These are phyloP conservation scores for Megalopta genalis DNA, from an alignment of 1,140 invertebrate genomes.

Conservation along the genomic window DNA sequence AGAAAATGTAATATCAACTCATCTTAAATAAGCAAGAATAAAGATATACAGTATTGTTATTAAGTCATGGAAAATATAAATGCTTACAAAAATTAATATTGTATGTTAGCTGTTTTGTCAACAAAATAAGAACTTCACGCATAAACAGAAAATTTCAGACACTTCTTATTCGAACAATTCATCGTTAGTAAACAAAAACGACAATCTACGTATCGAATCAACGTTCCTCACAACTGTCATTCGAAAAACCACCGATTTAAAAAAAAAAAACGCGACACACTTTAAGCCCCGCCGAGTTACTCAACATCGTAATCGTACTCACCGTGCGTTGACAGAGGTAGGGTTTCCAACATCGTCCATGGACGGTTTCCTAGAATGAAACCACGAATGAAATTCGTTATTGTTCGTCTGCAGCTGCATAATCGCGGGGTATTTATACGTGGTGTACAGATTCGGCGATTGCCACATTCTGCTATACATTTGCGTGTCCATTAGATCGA, in stretches of 20 bases:
- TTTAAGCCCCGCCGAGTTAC: not conserved
- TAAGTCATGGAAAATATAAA: too few relatives aligned
- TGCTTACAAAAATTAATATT: too few relatives aligned
- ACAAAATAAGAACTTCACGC: not conserved
- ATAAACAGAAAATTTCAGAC: too few relatives aligned
- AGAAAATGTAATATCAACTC: too few relatives aligned
- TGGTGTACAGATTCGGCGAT: conserved; percentile 68
- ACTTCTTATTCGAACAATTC: not conserved
- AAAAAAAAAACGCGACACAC: too few relatives aligned
- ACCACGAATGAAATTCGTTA: conserved; percentile 80
- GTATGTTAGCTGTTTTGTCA: too few relatives aligned
- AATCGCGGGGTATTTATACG: conserved; percentile 74
- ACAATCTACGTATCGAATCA: not conserved
- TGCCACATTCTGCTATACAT: conserved; percentile 74
- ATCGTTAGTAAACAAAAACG: not conserved
- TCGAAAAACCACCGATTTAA: not conserved
- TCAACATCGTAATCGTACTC: conserved; percentile 77
- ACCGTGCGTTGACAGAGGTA: conserved; percentile 87
- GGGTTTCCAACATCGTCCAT: conserved; percentile 86
- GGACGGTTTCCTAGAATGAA: conserved; percentile 87
- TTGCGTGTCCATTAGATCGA: conserved; percentile 65
- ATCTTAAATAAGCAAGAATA: too few relatives aligned
- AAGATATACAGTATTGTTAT: too few relatives aligned
- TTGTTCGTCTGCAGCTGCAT: conserved; percentile 75
- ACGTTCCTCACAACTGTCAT: not conserved